Conservation (phyloP, 2,888 invertebrate genomes). For the Rotaria sp. region DNA sequence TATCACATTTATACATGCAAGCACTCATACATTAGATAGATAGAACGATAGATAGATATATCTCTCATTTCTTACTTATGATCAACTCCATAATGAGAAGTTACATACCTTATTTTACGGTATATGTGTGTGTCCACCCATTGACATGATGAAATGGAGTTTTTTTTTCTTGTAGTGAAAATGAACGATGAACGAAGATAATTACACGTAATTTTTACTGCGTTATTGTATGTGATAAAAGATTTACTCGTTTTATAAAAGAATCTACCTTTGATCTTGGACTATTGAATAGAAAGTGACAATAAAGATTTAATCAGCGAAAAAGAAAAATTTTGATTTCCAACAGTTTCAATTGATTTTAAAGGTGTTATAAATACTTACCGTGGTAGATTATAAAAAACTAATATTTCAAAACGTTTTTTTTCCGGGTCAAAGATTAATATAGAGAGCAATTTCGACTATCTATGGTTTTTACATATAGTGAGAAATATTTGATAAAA, state of each 20-base stretch:
- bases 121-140: not conserved
- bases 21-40: not conserved
- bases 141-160: not conserved
- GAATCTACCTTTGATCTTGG: not conserved
- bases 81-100: not conserved
- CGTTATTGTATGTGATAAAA: not conserved
- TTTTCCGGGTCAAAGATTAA: too few species aligned
- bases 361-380: too few species aligned
- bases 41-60: not conserved
- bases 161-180: not conserved
- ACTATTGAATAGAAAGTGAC: not conserved
- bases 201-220: not conserved
- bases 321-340: too few species aligned
- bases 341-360: too few species aligned
- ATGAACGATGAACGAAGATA: not conserved
- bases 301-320: not conserved
- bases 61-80: not conserved
- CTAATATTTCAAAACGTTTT: too few species aligned
- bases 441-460: too few species aligned
- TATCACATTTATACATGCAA: conserved; percentile 7
- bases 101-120: not conserved
- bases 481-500: too few species aligned
- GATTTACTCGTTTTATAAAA: not conserved
- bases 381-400: too few species aligned
- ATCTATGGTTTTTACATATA: too few species aligned